phyloP scores from a whole-genome alignment of 2,797 vertebrate species.

The Sylvilagus floridanus region DNA sequence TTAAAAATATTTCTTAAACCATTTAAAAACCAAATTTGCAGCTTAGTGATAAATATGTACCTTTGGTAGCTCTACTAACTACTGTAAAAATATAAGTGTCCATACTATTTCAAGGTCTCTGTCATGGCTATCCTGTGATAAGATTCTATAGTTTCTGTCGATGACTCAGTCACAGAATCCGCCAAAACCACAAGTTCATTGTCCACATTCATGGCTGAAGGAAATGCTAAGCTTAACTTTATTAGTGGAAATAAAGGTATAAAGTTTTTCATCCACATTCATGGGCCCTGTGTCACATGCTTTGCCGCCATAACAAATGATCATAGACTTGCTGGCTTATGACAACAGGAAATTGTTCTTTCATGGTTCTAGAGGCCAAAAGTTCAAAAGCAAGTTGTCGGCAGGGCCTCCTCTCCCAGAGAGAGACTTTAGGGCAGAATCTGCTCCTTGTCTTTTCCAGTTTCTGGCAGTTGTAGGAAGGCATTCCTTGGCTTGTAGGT shows the following conservation, averaged over 20 bases:
- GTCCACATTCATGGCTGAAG: neutral
- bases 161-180: neutral
- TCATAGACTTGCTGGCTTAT: neutral
- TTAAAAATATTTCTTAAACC: neutral
- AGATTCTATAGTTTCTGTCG: neutral
- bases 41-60: neutral
- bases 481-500: neutral
- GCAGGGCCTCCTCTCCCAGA: neutral
- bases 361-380: neutral
- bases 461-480: neutral
- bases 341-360: neutral
- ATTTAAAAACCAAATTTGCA: neutral
- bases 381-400: neutral
- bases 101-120: neutral
- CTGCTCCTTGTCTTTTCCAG: neutral
- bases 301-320: neutral
- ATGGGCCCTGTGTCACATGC: neutral
- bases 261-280: neutral
- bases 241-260: neutral
- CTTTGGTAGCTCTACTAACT: neutral
- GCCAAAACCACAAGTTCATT: constrained; percentile 19
- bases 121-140: neutral
- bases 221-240: neutral
- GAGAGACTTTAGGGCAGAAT: neutral
- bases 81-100: too few species aligned